These are phyloP conservation scores for Allacma fusca DNA, from an alignment of 2,888 invertebrate species.

Conservation along the genomic window DNA sequence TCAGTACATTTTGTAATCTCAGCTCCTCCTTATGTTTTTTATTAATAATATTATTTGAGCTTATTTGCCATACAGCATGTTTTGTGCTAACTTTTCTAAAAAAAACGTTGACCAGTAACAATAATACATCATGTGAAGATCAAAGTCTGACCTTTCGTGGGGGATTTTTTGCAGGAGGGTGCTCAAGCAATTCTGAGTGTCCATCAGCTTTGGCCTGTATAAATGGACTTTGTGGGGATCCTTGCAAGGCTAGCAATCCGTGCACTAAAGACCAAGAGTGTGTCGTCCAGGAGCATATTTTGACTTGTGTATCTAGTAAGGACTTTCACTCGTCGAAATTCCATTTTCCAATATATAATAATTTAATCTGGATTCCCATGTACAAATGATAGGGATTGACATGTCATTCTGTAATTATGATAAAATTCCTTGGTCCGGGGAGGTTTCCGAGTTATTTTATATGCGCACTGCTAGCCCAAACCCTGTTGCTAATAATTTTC, in stretches of 20 bases:
- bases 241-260: slow-evolving; percentile 79
- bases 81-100: slow-evolving; percentile 28
- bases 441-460: too few species aligned
- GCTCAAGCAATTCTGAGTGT: slow-evolving; percentile 83
- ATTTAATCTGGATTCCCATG: too few species aligned
- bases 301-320: slow-evolving; percentile 55
- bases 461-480: too few species aligned
- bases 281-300: slow-evolving; percentile 68
- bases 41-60: slow-evolving; percentile 27
- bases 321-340: background rate
- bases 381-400: background rate
- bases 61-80: slow-evolving; percentile 45
- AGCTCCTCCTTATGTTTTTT: slow-evolving; percentile 14
- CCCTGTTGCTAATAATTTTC: too few species aligned
- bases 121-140: background rate
- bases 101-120: background rate
- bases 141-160: background rate
- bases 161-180: slow-evolving; percentile 63
- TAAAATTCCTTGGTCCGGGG: too few species aligned
- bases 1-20: slow-evolving; percentile 21
- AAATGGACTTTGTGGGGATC: slow-evolving; percentile 78
- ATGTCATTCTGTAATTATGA: too few species aligned
- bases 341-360: too few species aligned
- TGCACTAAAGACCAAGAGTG: slow-evolving; percentile 83
- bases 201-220: slow-evolving; percentile 81